Evolutionary conservation across 2,888 invertebrate species (phyloP).

Genomic region (Phrixothrix hirtus): DNA sequence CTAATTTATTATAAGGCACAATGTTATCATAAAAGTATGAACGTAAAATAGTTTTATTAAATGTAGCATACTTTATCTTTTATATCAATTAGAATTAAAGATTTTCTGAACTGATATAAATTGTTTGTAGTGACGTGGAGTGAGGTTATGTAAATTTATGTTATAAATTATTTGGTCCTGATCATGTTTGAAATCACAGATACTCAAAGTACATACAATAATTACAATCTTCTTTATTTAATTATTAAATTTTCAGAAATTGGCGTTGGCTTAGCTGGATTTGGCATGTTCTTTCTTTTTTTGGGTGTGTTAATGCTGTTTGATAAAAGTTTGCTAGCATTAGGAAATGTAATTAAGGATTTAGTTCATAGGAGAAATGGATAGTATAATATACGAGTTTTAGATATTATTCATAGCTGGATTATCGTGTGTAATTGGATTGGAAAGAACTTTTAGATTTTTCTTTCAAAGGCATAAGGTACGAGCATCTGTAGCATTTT

Average conservation of each 20-base stretch:
- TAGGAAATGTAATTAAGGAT: conserved; percentile 99
- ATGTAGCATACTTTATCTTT: too few species aligned
- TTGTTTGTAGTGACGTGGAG: conserved; percentile 25
- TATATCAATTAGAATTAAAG: too few species aligned
- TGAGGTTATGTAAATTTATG: conserved; percentile 19
- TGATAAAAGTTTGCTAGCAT: conserved; percentile 96
- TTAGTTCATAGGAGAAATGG: too few species aligned
- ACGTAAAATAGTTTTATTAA: too few species aligned
- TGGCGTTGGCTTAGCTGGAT: conserved; percentile 94
- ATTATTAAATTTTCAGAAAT: conserved; percentile 72
- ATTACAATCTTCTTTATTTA: conserved; percentile 1
- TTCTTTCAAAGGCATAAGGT: conserved; percentile 97
- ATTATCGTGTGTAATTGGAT: conserved; percentile 92
- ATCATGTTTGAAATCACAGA: conserved; percentile 83
- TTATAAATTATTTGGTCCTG: neutral
- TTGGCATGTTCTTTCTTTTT: conserved; percentile 93
- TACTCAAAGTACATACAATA: conserved; percentile 72
- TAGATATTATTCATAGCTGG: conserved; percentile 97
- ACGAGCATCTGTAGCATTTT: conserved; percentile 86
- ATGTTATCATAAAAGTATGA: too few species aligned
- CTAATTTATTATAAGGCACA: too few species aligned
- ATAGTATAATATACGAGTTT: too few species aligned
- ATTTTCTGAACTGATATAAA: too few species aligned
- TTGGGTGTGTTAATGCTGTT: conserved; percentile 91
- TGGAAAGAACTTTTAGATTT: conserved; percentile 92